Conservation (phyloP, 2,888 invertebrate genomes). For the Marasmarcha lunaedactyla region DNA sequence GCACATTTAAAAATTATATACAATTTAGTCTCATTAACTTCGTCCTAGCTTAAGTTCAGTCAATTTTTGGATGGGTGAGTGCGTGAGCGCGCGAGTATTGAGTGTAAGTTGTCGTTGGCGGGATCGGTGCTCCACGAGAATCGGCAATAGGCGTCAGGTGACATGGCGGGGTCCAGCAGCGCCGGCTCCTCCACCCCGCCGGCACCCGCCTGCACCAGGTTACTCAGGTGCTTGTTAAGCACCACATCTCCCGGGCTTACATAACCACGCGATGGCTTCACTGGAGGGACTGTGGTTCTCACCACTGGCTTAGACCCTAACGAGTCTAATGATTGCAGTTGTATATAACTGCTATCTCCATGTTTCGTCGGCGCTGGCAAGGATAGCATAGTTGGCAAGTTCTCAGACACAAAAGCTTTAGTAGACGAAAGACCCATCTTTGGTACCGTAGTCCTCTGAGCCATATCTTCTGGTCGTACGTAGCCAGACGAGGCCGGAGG, state of each 20-base stretch:
- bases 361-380: constrained; percentile 47
- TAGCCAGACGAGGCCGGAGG: constrained; percentile 45
- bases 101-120: constrained; percentile 54
- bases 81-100: constrained; percentile 46
- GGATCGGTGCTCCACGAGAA: constrained; percentile 65
- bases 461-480: constrained; percentile 45
- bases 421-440: constrained; percentile 39
- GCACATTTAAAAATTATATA: constrained; percentile 20
- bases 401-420: constrained; percentile 46
- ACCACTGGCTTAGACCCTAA: constrained; percentile 50
- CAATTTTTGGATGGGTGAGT: constrained; percentile 45
- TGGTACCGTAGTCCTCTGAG: constrained; percentile 42
- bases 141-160: constrained; percentile 61
- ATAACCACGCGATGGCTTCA: constrained; percentile 44
- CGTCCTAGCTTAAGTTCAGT: constrained; percentile 33
- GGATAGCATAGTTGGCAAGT: constrained; percentile 55
- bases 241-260: constrained; percentile 53
- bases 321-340: constrained; percentile 51
- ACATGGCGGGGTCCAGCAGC: constrained; percentile 56
- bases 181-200: constrained; percentile 43
- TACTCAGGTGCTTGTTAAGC: constrained; percentile 55
- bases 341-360: constrained; percentile 52
- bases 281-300: constrained; percentile 37
- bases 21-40: not conserved
- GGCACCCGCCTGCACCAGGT: constrained; percentile 42